Base-by-base conservation (phyloP, 2,888 invertebrate species). In the Andrena chrysosceles region DNA sequence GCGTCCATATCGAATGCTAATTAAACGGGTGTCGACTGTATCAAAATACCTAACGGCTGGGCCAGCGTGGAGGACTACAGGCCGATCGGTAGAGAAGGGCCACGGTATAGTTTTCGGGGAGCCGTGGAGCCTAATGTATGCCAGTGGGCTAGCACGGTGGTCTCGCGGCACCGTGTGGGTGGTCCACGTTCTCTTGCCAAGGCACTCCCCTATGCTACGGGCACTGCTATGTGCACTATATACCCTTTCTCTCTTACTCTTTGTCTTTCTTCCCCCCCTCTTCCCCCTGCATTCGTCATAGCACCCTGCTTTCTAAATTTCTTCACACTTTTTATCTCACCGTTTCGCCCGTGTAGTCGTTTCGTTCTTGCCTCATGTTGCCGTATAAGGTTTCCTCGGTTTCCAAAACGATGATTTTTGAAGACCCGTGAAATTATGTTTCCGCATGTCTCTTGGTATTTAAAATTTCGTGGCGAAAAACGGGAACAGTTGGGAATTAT, bases 141-240 rank as follows among this genome's bases (percentile, higher is more conserved):
- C 94, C 93, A 93, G 93, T 92, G 92, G 93, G 92, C 94, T 93
- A 93, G 91, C 93, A 93, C 93, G 94, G 94, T 94, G 94, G 94
- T 94, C 94, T 87, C 93, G 91, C 93, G 91, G 91, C 90, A 89
- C 93, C 91, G 93, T 93, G 94, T 93, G 94, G 94, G 94, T 94
- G 94, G 94, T 94, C 94, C 93, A 89, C 93, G 93, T 93, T 93
- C 93, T 93, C 93, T 91, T 91, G 90, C 91, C 91, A 91, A 89
- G 92, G 91, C 92, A 91, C 92, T 92, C 91, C 91, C 90, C 90
- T 90, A 89, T 89, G 89, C 89, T 86, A 89, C 88, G 87, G 88
- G 85, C 89, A 87, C 87, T 86, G 90, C 88, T 91, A 90, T 89
- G 90, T 91, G 91, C 90, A 90, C 90, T 90, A 91, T 91, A 91